Conservation (phyloP, 2,888 invertebrate species). For the Dromius quadrimaculatus region DNA sequence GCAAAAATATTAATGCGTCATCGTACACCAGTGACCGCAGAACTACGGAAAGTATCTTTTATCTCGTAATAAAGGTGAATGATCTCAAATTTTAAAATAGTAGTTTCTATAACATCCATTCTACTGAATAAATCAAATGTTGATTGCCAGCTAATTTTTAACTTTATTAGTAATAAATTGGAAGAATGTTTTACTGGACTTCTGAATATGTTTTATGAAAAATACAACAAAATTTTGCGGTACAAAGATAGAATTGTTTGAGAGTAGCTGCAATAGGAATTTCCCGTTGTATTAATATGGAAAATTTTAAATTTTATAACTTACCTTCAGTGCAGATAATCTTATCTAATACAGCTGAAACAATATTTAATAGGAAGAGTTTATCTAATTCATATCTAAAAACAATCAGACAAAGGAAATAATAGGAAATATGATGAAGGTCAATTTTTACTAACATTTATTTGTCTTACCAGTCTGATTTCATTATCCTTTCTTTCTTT, state of each 20-base stretch:
- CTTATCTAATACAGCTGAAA: constrained; percentile 20
- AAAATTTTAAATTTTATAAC: constrained; percentile 33
- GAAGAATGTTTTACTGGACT: no score
- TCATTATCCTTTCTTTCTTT: no score
- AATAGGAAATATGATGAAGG: no score
- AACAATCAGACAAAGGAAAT: neutral
- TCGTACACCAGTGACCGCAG: constrained; percentile 32
- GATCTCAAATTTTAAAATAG: constrained; percentile 36
- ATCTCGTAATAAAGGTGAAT: constrained; percentile 38
- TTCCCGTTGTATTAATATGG: constrained; percentile 19
- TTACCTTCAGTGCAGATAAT: constrained; percentile 6
- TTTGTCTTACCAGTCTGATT: no score
- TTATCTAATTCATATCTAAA: neutral
- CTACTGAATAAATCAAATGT: no score
- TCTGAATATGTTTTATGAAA: no score
- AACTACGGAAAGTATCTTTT: constrained; percentile 1
- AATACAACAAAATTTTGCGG: no score
- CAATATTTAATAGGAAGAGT: no score
- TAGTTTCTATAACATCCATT: no score
- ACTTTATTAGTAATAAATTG: no score
- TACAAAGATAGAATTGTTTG: constrained; percentile 15
- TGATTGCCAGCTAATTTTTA: no score
- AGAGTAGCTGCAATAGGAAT: constrained; percentile 23
- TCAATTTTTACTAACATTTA: no score
- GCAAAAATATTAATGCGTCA: constrained; percentile 51